phyloP scores from a whole-genome alignment of 2,888 invertebrate species.

The Pyrochroa serraticornis region DNA sequence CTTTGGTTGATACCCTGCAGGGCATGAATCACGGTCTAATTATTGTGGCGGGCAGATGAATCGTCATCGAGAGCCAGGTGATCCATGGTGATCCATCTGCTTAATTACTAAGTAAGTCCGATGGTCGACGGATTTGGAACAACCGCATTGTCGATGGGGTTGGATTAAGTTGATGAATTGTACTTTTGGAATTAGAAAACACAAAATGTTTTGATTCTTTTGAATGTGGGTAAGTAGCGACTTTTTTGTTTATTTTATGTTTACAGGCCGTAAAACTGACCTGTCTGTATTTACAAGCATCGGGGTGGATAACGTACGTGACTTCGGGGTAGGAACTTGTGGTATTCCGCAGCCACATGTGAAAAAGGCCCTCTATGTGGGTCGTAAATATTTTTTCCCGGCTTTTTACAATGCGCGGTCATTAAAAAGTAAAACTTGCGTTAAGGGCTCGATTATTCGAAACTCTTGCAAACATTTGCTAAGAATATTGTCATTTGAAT shows the following conservation, averaged over 20 bases:
- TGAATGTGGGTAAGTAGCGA: background rate
- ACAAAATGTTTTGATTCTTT: background rate
- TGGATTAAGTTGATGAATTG: too few species aligned
- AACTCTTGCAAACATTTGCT: too few species aligned
- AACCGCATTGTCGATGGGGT: constrained; percentile 4
- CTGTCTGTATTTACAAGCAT: constrained; percentile 38
- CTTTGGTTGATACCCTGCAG: constrained; percentile 37
- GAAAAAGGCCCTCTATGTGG: constrained; percentile 35
- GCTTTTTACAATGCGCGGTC: too few species aligned
- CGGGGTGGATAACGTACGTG: constrained; percentile 22
- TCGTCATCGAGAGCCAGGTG: constrained; percentile 41
- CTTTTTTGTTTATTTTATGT: constrained; percentile 33
- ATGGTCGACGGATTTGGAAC: constrained; percentile 15
- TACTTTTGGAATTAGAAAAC: background rate
- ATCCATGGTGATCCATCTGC: constrained; percentile 43
- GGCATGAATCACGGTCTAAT: constrained; percentile 49
- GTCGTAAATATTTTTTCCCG: too few species aligned
- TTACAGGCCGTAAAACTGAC: constrained; percentile 44
- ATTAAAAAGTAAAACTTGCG: too few species aligned
- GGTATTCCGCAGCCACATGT: constrained; percentile 51
- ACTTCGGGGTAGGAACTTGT: constrained; percentile 42
- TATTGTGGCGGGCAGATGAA: constrained; percentile 47
- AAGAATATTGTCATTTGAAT: too few species aligned
- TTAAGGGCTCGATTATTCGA: too few species aligned
- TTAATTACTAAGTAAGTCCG: constrained; percentile 34